A percentile compares a stretch with the other conserved stretches of the same genome.
phyloP scores from a whole-genome alignment of 2,113 vertebrate genomes.

The Xiphorhynchus elegans region DNA sequence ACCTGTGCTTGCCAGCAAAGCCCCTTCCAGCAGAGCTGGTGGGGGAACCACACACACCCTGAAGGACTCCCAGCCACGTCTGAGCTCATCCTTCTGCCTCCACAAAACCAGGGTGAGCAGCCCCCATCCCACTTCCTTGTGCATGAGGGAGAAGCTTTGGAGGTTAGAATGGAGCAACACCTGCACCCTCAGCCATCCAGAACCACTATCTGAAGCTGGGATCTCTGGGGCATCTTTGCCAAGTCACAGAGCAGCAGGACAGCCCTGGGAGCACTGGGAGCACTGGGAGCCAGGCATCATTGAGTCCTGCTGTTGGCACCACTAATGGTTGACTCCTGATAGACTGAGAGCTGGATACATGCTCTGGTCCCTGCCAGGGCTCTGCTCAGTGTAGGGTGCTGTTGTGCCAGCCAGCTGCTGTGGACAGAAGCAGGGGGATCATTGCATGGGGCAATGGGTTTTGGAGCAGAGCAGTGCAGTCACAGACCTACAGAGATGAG shows the following conservation, averaged over 20 bases:
- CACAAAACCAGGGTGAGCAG: not conserved
- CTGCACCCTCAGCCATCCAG: not conserved
- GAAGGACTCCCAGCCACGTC: not conserved
- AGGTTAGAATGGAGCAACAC: no score
- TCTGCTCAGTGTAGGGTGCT: not conserved
- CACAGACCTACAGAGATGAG: not conserved
- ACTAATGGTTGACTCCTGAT: not conserved
- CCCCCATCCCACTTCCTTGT: not conserved
- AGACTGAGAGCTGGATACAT: not conserved
- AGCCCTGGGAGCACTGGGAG: not conserved
- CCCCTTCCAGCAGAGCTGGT: not conserved
- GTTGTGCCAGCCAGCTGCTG: not conserved
- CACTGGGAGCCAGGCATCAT: rapidly evolving
- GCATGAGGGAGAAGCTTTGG: not conserved
- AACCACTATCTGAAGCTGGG: not conserved
- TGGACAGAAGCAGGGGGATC: not conserved
- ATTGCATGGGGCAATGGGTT: not conserved
- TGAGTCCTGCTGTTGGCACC: not conserved
- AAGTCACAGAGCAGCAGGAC: not conserved
- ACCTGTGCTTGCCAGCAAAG: not conserved
- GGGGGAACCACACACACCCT: not conserved
- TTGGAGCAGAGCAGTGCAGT: not conserved
- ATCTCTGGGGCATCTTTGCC: not conserved
- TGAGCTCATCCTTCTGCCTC: rapidly evolving
- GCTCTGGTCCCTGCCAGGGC: not conserved